Conservation (phyloP, 1,140 invertebrate genomes). For the Melitaea cinxia region DNA sequence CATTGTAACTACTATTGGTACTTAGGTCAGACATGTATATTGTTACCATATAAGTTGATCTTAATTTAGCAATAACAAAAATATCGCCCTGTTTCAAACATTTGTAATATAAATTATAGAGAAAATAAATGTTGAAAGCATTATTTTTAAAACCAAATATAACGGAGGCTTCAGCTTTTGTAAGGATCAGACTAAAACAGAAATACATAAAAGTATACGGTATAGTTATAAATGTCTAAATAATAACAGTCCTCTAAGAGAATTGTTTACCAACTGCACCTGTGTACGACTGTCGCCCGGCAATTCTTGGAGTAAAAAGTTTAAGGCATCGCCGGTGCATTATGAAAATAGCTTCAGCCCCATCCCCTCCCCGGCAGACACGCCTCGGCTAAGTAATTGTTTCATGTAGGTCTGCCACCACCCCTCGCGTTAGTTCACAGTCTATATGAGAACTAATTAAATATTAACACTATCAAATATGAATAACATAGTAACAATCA, state of each 20-base stretch:
- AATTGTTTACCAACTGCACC: constrained; percentile 35
- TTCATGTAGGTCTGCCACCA: constrained; percentile 47
- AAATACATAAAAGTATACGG: background rate
- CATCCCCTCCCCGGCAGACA: constrained; percentile 28
- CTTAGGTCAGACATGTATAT: too few species aligned
- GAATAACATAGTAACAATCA: background rate
- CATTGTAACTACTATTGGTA: too few species aligned
- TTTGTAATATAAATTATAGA: too few species aligned
- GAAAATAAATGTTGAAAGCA: too few species aligned
- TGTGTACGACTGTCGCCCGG: constrained; percentile 30
- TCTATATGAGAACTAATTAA: constrained; percentile 1
- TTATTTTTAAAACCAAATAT: too few species aligned
- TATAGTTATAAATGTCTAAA: constrained; percentile 1
- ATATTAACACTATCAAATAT: background rate
- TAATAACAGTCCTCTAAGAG: constrained; percentile 15
- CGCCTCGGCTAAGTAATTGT: constrained; percentile 65
- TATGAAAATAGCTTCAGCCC: constrained; percentile 59
- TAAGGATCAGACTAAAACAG: background rate
- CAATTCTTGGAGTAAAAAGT: constrained; percentile 68
- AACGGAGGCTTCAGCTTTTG: too few species aligned
- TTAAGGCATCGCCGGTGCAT: constrained; percentile 58
- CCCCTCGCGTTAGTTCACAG: background rate
- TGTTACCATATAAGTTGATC: too few species aligned
- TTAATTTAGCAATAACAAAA: too few species aligned
- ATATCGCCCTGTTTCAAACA: too few species aligned